Conservation (phyloP, 2,113 vertebrate species). For the Pipa parva region DNA sequence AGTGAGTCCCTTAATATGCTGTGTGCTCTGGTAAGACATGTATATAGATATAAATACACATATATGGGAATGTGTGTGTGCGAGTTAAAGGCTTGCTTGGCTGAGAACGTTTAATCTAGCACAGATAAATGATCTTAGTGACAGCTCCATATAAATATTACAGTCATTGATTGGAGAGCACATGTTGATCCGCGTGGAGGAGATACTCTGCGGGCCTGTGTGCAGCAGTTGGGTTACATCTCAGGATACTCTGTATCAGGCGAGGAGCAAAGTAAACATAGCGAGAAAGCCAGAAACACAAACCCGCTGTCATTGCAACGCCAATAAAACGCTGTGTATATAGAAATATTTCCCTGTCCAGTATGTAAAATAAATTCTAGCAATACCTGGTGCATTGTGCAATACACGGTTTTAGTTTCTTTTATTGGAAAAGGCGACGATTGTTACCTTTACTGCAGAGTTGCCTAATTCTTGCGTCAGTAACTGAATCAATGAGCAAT, state of each 20-base stretch:
- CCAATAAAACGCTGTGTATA: no score
- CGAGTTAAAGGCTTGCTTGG: no score
- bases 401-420: no score
- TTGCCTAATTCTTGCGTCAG: no score
- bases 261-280: slow-evolving; percentile 4
- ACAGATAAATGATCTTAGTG: slow-evolving; percentile 9
- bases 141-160: slow-evolving; percentile 24
- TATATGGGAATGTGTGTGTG: fast-evolving
- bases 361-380: no score
- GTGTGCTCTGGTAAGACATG: no score
- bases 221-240: slow-evolving; percentile 5
- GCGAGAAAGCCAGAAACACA: neutral
- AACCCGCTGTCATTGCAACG: neutral
- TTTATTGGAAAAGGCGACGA: no score
- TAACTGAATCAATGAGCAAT: no score
- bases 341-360: no score
- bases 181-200: slow-evolving; percentile 3
- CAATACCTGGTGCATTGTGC: no score
- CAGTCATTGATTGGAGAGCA: neutral
- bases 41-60: neutral
- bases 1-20: no score
- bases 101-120: neutral
- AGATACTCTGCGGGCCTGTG: neutral
- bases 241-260: slow-evolving; percentile 6
- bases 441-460: no score